A percentile compares a stretch with the other conserved stretches of the same genome.
phyloP scores from a whole-genome alignment of 2,888 invertebrate species.

The Ophraella communa region DNA sequence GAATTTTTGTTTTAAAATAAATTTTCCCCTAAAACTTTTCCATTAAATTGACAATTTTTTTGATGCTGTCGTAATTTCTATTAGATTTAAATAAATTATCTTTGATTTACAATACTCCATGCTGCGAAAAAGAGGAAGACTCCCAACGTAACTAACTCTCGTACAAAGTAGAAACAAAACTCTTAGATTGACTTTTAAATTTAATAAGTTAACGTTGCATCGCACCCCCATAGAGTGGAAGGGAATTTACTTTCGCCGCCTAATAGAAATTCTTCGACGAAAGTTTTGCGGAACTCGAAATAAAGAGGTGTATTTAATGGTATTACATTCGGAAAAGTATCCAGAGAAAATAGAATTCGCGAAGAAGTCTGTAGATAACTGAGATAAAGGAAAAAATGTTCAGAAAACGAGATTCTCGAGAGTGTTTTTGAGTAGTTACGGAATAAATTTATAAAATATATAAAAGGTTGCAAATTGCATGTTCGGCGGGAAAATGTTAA shows the following conservation, averaged over 20 bases:
- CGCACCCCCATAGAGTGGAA: background rate
- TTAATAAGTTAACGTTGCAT: slow-evolving; percentile 28
- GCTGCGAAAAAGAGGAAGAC: too few relatives aligned
- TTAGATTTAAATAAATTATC: too few relatives aligned
- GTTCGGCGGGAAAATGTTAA: background rate
- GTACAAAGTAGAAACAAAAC: slow-evolving; percentile 7
- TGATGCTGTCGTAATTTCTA: too few relatives aligned
- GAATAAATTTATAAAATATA: slow-evolving; percentile 18
- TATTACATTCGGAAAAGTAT: slow-evolving; percentile 19
- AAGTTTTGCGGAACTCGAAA: slow-evolving; percentile 15
- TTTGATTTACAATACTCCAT: too few relatives aligned
- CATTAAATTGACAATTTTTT: too few relatives aligned
- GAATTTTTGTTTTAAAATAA: too few relatives aligned
- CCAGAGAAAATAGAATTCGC: slow-evolving; percentile 16
- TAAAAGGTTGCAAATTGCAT: slow-evolving; percentile 8
- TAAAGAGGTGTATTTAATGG: slow-evolving; percentile 22
- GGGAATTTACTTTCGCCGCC: slow-evolving; percentile 15
- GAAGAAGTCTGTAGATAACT: slow-evolving; percentile 19
- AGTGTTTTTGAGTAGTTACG: slow-evolving; percentile 17
- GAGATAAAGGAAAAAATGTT: slow-evolving; percentile 15
- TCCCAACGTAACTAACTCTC: background rate
- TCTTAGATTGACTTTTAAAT: slow-evolving; percentile 28
- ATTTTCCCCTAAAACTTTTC: too few relatives aligned
- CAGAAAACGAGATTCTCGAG: slow-evolving; percentile 6
- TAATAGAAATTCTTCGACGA: slow-evolving; percentile 22